A percentile compares a stretch with the other conserved stretches of the same genome.
These are phyloP conservation scores for Caenorhabditis brenneri DNA, from an alignment of 1,140 invertebrate species.

Conservation along the genomic window DNA sequence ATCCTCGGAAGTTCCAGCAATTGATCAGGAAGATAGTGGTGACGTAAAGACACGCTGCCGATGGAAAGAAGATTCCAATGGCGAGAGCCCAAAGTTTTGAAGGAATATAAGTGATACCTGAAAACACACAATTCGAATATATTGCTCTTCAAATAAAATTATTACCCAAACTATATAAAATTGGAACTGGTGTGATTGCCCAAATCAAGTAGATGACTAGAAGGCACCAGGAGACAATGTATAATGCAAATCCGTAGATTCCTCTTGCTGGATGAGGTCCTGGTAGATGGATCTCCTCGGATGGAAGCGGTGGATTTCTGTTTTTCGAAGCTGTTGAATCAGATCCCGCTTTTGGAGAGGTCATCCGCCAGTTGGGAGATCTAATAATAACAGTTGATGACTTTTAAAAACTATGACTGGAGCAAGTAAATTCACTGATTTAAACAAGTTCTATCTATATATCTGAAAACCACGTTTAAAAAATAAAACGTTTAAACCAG, in stretches of 20 bases:
- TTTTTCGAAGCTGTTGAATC: neutral
- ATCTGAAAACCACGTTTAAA: too few species aligned
- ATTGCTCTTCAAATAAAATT: too few species aligned
- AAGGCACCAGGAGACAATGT: slow-evolving; percentile 50
- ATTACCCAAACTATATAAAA: slow-evolving; percentile 48
- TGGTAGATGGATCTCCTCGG: slow-evolving; percentile 46
- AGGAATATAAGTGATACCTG: slow-evolving; percentile 57
- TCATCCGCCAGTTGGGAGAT: slow-evolving; percentile 7
- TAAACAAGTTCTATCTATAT: too few species aligned
- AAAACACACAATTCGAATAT: too few species aligned
- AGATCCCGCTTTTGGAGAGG: neutral
- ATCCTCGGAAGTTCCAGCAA: slow-evolving; percentile 49
- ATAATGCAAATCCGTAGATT: slow-evolving; percentile 60
- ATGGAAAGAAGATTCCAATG: slow-evolving; percentile 52
- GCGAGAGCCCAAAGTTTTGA: slow-evolving; percentile 58
- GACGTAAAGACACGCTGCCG: slow-evolving; percentile 47
- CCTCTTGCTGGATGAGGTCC: slow-evolving; percentile 49
- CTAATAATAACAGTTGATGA: too few species aligned
- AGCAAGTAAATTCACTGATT: too few species aligned
- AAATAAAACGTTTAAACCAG: too few species aligned
- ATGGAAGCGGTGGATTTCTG: slow-evolving; percentile 5
- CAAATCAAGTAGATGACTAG: slow-evolving; percentile 55
- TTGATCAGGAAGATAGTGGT: slow-evolving; percentile 48
- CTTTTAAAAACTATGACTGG: too few species aligned
- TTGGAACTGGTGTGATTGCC: slow-evolving; percentile 54